phyloP scores from a whole-genome alignment of 2,113 vertebrate species.

The human (Homo sapiens) region DNA sequence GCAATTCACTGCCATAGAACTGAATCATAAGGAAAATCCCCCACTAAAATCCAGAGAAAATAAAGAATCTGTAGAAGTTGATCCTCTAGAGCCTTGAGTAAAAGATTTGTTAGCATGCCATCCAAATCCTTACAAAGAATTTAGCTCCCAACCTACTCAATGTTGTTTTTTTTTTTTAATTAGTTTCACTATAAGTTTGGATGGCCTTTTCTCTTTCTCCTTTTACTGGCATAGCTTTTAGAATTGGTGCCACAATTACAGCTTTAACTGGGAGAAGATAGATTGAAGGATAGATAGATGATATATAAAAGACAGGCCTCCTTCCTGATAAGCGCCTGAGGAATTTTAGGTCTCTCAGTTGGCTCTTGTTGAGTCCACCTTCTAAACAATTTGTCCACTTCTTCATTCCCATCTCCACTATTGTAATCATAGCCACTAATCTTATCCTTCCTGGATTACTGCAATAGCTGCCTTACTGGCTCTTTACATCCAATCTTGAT shows the following conservation, averaged over 20 bases:
- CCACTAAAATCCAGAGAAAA: slow-evolving; percentile 52
- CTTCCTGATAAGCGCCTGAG: neutral
- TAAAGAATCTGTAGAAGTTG: slow-evolving; percentile 68
- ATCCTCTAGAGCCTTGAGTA: slow-evolving; percentile 75
- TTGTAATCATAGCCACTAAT: neutral
- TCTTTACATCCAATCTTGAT: neutral
- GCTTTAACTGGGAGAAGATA: neutral
- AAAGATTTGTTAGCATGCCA: slow-evolving; percentile 74
- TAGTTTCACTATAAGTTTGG: neutral
- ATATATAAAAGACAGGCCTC: neutral
- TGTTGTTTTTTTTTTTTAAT: neutral
- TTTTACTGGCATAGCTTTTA: neutral
- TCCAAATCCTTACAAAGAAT: slow-evolving; percentile 56
- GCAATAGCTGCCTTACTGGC: neutral
- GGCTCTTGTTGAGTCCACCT: neutral
- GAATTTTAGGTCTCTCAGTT: neutral
- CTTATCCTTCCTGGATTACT: neutral
- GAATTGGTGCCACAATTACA: neutral
- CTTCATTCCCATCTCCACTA: neutral
- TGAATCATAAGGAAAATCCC: slow-evolving; percentile 67
- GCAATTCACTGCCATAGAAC: slow-evolving; percentile 82
- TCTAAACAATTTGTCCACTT: neutral
- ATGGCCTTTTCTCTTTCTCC: neutral
- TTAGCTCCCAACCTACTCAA: neutral
- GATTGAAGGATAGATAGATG: neutral